Evolutionary conservation across 2,113 vertebrate genomes (phyloP).

Genomic region (Coturnix japonica): DNA sequence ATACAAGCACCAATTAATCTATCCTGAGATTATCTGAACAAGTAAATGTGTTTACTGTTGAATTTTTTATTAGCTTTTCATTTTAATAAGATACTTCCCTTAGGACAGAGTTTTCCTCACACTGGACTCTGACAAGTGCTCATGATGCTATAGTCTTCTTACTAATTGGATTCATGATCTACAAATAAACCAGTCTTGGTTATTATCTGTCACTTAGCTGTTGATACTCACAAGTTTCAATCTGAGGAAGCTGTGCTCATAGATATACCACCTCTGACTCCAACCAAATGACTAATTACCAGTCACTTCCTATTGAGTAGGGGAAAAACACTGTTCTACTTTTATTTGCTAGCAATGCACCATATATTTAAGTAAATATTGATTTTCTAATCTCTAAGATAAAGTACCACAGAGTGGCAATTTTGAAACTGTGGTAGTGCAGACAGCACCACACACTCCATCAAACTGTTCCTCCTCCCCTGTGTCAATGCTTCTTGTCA

Average conservation of each 20-base stretch:
- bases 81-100: slow-evolving; percentile 1
- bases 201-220: slow-evolving; percentile 6
- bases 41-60: slow-evolving; percentile 43
- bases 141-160: neutral
- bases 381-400: slow-evolving; percentile 60
- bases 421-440: neutral
- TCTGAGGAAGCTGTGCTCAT: neutral
- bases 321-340: neutral
- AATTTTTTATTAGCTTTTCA: slow-evolving; percentile 46
- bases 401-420: slow-evolving; percentile 25
- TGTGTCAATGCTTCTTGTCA: neutral
- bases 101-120: neutral
- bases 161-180: neutral
- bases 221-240: neutral
- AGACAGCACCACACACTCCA: neutral
- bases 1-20: slow-evolving; percentile 48
- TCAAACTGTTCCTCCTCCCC: neutral
- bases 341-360: slow-evolving; percentile 53
- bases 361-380: slow-evolving; percentile 66
- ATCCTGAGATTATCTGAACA: neutral
- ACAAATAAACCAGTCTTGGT: neutral
- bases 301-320: neutral
- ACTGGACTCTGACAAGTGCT: slow-evolving; percentile 27
- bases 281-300: slow-evolving; percentile 47
- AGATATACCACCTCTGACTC: slow-evolving; percentile 4